Base-by-base conservation (phyloP, 1,140 invertebrate genomes). In the Dermatophagoides farinae region DNA sequence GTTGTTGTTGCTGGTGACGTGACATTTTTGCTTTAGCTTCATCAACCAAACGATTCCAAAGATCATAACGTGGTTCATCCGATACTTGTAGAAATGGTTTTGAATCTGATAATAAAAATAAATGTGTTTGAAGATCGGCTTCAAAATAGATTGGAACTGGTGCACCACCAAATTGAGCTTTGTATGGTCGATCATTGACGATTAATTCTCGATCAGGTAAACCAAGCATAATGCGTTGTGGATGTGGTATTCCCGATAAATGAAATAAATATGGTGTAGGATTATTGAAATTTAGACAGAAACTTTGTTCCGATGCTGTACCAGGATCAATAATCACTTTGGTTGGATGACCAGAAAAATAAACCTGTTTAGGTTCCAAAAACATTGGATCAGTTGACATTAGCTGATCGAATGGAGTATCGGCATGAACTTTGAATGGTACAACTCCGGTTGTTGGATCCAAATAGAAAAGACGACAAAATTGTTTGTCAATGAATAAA, bases 151-250 rank as follows among this genome's bases (percentile, higher is more conserved):
- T 82, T 67, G 74, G 70, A 65, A 89, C 87, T 0, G 90, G 89
- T 44, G 92, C 75, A 11, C 89, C 91, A 51, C 90, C 91, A 75
- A 92, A 96, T 63, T 88, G 82, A 1, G 86, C 86, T 68, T 89
- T 85, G 68, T 88, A 87, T 1, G 83, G 80, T 65, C 80, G 77
- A 46, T 86, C 85, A 68, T 91, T 88, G 11, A 92, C 78, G 65
- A 83, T 89, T 0, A 98, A 73, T 71, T 97, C 91, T 57, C 88
- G 77, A 0, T 88, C 90, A 0, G 91, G 91, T 22, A 84, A 85
- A 40, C 93, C 92, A 62, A 97, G 83, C 65, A 55, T 55, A 38
- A 97, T 84, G 61, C 81, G 76, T 65, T 74, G 75, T 40, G 68
- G 66, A 6, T n/a, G 11, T 1, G 31, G 10, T 18, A 44, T 23